Conservation (phyloP, 2,797 vertebrate genomes). For the Vipera latastei region DNA sequence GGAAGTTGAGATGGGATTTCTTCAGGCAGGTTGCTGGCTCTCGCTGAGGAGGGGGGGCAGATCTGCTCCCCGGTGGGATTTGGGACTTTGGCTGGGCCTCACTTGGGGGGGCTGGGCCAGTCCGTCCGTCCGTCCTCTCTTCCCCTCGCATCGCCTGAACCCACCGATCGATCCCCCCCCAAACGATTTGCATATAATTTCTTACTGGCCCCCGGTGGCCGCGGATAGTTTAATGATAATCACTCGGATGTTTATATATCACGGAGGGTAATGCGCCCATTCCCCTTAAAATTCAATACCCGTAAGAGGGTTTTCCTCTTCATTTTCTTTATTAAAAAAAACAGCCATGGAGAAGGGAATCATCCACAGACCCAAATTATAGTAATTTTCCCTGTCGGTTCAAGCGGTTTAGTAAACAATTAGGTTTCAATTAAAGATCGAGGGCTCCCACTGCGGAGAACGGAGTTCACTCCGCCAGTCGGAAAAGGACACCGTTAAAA, state of each 20-base stretch:
- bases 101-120: not conserved
- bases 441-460: slow-evolving; percentile 33
- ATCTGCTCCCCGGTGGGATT: not conserved
- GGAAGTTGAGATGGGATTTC: not conserved
- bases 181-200: slow-evolving; percentile 52
- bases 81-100: not conserved
- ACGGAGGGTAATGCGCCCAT: slow-evolving; percentile 36
- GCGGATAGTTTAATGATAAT: slow-evolving; percentile 66
- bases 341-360: not conserved
- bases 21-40: not conserved
- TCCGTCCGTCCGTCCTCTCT: not conserved
- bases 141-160: not conserved
- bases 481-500: slow-evolving; percentile 41
- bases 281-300: slow-evolving; percentile 44
- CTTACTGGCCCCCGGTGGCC: slow-evolving; percentile 45
- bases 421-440: slow-evolving; percentile 64
- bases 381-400: slow-evolving; percentile 57
- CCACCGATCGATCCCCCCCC: slow-evolving; percentile 30
- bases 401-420: slow-evolving; percentile 66
- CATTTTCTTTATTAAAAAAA: not conserved
- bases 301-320: not conserved
- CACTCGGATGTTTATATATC: slow-evolving; percentile 58
- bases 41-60: not conserved
- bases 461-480: not conserved
- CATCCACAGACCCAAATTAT: slow-evolving; percentile 56